Evolutionary conservation across 2,113 vertebrate genomes (phyloP).

Genomic region (Apteryx owenii): DNA sequence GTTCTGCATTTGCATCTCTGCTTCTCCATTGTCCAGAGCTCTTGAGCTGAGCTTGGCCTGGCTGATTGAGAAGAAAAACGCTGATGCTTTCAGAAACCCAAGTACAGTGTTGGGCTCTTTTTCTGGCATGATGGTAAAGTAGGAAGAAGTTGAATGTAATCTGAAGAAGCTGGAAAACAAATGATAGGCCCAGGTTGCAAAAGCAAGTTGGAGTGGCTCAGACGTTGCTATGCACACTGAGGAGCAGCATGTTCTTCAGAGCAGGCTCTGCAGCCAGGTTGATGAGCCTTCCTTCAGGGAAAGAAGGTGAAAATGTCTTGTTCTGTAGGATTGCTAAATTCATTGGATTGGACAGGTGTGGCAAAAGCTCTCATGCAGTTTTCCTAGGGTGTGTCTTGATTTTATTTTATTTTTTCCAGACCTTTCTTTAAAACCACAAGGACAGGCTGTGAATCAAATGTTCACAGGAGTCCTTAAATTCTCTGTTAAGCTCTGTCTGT

Average conservation of each 20-base stretch:
- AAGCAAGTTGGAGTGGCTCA: neutral
- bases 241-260: neutral
- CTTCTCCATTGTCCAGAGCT: neutral
- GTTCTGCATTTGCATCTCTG: neutral
- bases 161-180: neutral
- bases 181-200: neutral
- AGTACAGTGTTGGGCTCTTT: neutral
- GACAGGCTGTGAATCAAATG: neutral
- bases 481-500: neutral
- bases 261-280: neutral
- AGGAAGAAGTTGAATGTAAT: constrained; percentile 8
- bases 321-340: constrained; percentile 6
- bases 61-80: neutral
- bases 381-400: neutral
- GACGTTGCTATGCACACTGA: neutral
- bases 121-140: neutral
- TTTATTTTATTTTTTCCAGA: neutral
- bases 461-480: neutral
- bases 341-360: neutral
- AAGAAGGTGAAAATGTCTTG: neutral
- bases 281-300: neutral
- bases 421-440: neutral
- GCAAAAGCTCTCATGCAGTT: neutral
- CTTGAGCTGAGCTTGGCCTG: neutral
- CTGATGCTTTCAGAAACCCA: neutral